Evolutionary conservation across 2,888 invertebrate species (phyloP).

Genomic region (Dolichopus griseipennis): DNA sequence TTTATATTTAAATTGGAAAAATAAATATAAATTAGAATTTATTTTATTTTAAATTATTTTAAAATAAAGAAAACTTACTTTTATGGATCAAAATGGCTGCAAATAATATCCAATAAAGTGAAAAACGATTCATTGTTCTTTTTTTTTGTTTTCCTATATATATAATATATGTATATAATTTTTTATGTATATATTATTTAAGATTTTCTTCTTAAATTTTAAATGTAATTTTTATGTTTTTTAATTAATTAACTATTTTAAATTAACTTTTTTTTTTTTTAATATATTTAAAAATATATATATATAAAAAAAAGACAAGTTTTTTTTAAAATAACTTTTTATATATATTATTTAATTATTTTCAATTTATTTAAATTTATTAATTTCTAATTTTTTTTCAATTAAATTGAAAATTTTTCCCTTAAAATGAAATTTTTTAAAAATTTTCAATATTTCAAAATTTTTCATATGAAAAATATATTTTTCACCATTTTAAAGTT

Average conservation of each 20-base stretch:
- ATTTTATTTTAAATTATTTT: background rate
- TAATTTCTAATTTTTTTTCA: background rate
- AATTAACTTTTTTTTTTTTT: too few species aligned
- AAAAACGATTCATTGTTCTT: constrained; percentile 31
- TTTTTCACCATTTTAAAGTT: background rate
- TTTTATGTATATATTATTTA: background rate
- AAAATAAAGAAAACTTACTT: constrained; percentile 27
- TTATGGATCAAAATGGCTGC: constrained; percentile 36
- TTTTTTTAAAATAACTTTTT: too few species aligned
- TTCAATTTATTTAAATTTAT: background rate
- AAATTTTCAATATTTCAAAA: background rate
- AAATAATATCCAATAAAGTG: constrained; percentile 34
- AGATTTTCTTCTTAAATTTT: too few species aligned
- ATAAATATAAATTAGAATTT: background rate
- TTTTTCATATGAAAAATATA: background rate
- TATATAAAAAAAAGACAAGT: too few species aligned
- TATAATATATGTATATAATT: background rate
- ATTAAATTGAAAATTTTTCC: background rate
- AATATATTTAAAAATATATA: too few species aligned
- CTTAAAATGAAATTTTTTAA: background rate
- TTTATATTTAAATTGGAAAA: background rate
- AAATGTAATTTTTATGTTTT: too few species aligned
- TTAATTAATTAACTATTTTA: too few species aligned
- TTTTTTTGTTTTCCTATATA: background rate
- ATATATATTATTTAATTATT: too few species aligned